A percentile compares a stretch with the other conserved stretches of the same genome.
These are phyloP conservation scores for Scalopus aquaticus DNA, from an alignment of 2,113 vertebrate species.

Conservation along the genomic window DNA sequence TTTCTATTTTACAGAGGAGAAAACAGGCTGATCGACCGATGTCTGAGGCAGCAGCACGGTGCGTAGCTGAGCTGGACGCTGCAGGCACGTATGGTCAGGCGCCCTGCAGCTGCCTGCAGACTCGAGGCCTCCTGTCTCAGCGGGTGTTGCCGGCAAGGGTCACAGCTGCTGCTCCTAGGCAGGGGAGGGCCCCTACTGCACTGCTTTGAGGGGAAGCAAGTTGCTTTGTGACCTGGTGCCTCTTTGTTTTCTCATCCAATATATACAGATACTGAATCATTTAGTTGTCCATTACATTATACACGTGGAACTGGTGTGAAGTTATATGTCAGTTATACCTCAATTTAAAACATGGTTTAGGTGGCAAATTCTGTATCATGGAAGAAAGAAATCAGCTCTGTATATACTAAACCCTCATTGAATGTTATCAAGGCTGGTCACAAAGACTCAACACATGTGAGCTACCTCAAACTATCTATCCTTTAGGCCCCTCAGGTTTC, in stretches of 20 bases:
- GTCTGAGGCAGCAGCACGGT: not conserved
- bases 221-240: not conserved
- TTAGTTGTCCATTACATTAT: too few species aligned
- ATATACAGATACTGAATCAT: not conserved
- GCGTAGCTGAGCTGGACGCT: not conserved
- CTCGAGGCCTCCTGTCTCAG: not conserved
- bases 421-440: not conserved
- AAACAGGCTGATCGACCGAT: not conserved
- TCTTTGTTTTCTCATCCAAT: not conserved
- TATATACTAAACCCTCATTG: not conserved
- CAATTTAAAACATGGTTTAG: not conserved
- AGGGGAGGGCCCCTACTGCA: not conserved
- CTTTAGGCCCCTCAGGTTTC: not conserved
- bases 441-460: rapidly evolving
- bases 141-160: not conserved
- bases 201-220: not conserved
- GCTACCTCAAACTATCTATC: not conserved
- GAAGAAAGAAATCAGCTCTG: not conserved
- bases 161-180: not conserved
- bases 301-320: too few species aligned
- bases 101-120: not conserved
- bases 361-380: not conserved
- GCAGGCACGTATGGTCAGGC: rapidly evolving
- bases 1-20: not conserved
- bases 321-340: not conserved